A percentile compares a stretch with the other conserved stretches of the same genome.
phyloP scores from a whole-genome alignment of 2,113 vertebrate genomes.

The Aspiorhynchus laticeps region DNA sequence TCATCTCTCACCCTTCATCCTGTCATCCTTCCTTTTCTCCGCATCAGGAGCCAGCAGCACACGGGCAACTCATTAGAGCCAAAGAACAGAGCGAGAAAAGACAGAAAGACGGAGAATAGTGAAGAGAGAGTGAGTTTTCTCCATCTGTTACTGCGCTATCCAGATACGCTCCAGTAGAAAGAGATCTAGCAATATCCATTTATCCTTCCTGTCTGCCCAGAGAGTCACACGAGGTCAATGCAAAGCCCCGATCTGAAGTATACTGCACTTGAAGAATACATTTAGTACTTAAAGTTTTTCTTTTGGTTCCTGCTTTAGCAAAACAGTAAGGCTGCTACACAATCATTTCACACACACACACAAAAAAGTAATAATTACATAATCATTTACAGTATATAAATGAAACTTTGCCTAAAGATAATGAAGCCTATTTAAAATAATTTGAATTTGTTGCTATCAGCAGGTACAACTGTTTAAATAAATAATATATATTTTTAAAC shows the following conservation, averaged over 20 bases:
- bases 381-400: background rate
- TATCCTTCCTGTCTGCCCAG: background rate
- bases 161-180: slow-evolving; percentile 11
- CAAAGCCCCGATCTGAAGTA: background rate
- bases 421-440: background rate
- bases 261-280: background rate
- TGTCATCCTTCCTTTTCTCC: slow-evolving; percentile 1
- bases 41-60: slow-evolving; percentile 1
- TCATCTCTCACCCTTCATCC: slow-evolving; percentile 39
- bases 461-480: too few species aligned
- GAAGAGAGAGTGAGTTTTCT: slow-evolving; percentile 7
- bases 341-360: background rate
- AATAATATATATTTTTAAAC: too few species aligned
- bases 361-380: background rate
- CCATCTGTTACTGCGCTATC: slow-evolving; percentile 14
- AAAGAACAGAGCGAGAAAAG: background rate
- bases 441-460: background rate
- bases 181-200: slow-evolving; percentile 17
- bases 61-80: slow-evolving; percentile 24
- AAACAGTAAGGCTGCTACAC: background rate
- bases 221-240: slow-evolving; percentile 9
- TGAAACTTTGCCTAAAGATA: background rate
- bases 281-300: background rate
- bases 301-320: background rate
- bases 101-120: slow-evolving; percentile 2